These are phyloP conservation scores for Apantesis nais DNA, from an alignment of 2,888 invertebrate genomes.

Conservation along the genomic window DNA sequence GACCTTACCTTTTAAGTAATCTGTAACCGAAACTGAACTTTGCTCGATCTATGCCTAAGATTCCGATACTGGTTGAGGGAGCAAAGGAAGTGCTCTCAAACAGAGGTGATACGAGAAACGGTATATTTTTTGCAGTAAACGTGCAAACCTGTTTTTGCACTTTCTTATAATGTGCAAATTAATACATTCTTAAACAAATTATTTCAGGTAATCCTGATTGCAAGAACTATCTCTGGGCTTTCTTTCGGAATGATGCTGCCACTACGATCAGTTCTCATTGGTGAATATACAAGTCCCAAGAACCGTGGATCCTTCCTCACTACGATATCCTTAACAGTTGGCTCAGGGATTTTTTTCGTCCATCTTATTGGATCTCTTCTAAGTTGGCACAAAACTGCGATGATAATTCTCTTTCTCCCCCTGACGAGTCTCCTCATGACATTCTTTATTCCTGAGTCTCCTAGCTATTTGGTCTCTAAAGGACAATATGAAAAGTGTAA, in stretches of 20 bases:
- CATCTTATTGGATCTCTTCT: slow-evolving; percentile 86
- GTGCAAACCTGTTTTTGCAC: too few relatives aligned
- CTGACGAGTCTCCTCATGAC: slow-evolving; percentile 72
- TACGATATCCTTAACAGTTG: slow-evolving; percentile 82
- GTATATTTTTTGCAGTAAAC: too few relatives aligned
- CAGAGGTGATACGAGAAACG: too few relatives aligned
- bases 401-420: slow-evolving; percentile 76
- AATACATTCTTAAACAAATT: not conserved
- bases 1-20: too few relatives aligned
- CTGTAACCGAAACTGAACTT: too few relatives aligned
- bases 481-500: slow-evolving; percentile 80
- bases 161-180: too few relatives aligned
- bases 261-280: slow-evolving; percentile 78
- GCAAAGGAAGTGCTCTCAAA: too few relatives aligned
- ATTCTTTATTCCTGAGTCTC: slow-evolving; percentile 84
- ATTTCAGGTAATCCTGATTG: slow-evolving; percentile 62
- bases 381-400: slow-evolving; percentile 82
- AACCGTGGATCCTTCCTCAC: slow-evolving; percentile 86
- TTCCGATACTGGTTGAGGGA: too few relatives aligned
- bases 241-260: slow-evolving; percentile 80
- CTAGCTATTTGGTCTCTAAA: slow-evolving; percentile 85
- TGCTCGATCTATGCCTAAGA: too few relatives aligned
- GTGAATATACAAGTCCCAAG: slow-evolving; percentile 83
- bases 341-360: slow-evolving; percentile 85
- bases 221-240: slow-evolving; percentile 69